Conservation (phyloP, 2,888 invertebrate species). For the Lasioglossum lativentre region DNA sequence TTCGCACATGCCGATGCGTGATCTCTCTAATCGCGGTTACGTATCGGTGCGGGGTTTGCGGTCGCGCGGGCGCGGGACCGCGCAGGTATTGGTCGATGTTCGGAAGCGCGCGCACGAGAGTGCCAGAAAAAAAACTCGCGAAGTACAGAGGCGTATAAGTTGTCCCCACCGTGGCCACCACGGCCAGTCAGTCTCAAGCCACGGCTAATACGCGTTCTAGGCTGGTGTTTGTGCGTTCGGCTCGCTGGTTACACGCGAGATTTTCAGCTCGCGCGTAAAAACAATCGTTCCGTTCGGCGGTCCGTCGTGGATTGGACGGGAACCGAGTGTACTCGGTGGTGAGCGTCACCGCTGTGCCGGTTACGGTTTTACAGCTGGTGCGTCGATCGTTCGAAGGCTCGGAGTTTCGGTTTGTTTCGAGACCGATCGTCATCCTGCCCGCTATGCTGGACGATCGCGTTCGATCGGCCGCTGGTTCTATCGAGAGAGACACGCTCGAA, state of each 20-base stretch:
- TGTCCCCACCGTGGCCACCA: constrained; percentile 46
- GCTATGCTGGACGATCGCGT: constrained; percentile 47
- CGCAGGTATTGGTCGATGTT: constrained; percentile 36
- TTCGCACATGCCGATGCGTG: not conserved
- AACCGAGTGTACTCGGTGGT: not conserved
- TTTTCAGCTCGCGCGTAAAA: not conserved
- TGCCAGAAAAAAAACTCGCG: constrained; percentile 33
- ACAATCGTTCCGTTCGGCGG: not conserved
- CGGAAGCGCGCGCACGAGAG: constrained; percentile 41
- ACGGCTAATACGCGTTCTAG: constrained; percentile 56
- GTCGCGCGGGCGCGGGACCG: not conserved
- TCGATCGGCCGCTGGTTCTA: constrained; percentile 19
- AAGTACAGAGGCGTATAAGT: constrained; percentile 63
- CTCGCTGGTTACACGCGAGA: constrained; percentile 25
- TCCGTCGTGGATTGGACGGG: not conserved
- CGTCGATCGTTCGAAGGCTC: not conserved
- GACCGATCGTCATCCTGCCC: constrained; percentile 3
- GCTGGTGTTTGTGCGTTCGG: constrained; percentile 23
- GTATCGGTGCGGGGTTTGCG: not conserved
- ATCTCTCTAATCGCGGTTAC: constrained; percentile 6
- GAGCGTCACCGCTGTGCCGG: not conserved
- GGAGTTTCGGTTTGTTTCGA: not conserved
- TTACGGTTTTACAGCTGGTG: not conserved
- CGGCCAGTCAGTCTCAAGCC: constrained; percentile 73
- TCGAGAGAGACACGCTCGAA: constrained; percentile 27